Evolutionary conservation across 2,797 vertebrate species (phyloP), one percentile per base, ranked within the genome.

Genomic region (Coranthus polyacanthus): DNA sequence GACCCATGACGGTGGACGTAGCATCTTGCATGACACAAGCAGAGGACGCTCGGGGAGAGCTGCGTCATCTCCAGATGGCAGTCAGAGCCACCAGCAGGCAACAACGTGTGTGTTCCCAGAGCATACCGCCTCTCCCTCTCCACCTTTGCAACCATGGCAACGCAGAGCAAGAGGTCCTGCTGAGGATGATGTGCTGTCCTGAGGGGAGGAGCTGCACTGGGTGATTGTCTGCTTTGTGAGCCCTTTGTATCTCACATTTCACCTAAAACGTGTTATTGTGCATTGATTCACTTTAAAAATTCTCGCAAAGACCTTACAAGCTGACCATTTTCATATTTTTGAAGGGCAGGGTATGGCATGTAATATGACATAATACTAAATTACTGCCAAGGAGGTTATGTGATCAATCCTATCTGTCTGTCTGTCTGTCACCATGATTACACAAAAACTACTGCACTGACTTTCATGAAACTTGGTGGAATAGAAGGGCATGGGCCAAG

Each of bases 61-160:
- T 82, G 81, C 59, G 61, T 91, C 90, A 90, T 88, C 81, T 82
- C 75, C 91, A 92, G 89, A 90, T 87, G 84, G 86, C 79, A 75
- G 82, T 83, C 61, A 63, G 65, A 87, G 76, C 84, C 74, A 78
- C 67, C 60, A 68, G 72, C 29, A 26, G 63, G 70, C 50, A 36
- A 66, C 52, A 42, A 52, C 11, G 47, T 59, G 60, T 70, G 72
- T 68, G 68, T 68, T 75, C 56, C 18, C 78, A 68, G 68, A 79
- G 82, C 85, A 78, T 55, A 24, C 76, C 75, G 81, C 91, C 85
- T 90, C 88, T 83, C 90, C 91, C 91, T 83, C 86, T 91, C 83
- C 92, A 93, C 91, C 92, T 92, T 89, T 87, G 94, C 89, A 94
- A 91, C 94, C 93, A 95, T 95, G 89, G 94, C 91, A 95, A 95